Conservation (phyloP, 2,888 invertebrate genomes). For the Nineta flava region DNA sequence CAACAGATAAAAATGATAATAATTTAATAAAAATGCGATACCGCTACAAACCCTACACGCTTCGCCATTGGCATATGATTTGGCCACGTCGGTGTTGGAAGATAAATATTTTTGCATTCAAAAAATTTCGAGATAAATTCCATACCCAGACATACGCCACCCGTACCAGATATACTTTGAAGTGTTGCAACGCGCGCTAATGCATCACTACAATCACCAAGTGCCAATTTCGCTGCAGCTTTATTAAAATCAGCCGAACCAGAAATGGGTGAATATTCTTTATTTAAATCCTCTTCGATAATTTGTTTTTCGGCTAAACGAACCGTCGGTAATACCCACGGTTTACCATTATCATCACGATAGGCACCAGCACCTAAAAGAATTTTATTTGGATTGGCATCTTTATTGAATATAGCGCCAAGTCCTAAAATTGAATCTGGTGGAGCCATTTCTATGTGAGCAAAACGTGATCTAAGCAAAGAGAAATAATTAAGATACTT, state of each 20-base stretch:
- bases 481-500: too few species aligned
- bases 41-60: conserved; percentile 65
- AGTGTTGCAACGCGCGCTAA: conserved; percentile 55
- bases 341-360: conserved; percentile 93
- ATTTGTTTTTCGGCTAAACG: conserved; percentile 69
- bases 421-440: conserved; percentile 97
- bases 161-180: conserved; percentile 91
- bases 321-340: conserved; percentile 84
- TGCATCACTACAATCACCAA: conserved; percentile 58
- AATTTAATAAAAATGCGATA: too few species aligned
- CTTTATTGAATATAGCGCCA: conserved; percentile 88
- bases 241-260: conserved; percentile 75
- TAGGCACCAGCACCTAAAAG: conserved; percentile 96
- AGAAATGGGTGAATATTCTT: conserved; percentile 89
- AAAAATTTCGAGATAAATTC: conserved; percentile 74
- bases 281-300: conserved; percentile 52
- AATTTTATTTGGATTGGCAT: conserved; percentile 82
- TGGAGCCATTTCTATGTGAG: conserved; percentile 87
- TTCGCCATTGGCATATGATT: conserved; percentile 94
- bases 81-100: conserved; percentile 94
- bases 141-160: conserved; percentile 84
- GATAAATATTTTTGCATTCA: conserved; percentile 63
- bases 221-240: conserved; percentile 70
- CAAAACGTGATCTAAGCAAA: conserved; percentile 79
- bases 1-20: too few species aligned